Evolutionary conservation across 1,140 invertebrate genomes (phyloP), one percentile per base, ranked within the genome.

Genomic region (Sinella curviseta): DNA sequence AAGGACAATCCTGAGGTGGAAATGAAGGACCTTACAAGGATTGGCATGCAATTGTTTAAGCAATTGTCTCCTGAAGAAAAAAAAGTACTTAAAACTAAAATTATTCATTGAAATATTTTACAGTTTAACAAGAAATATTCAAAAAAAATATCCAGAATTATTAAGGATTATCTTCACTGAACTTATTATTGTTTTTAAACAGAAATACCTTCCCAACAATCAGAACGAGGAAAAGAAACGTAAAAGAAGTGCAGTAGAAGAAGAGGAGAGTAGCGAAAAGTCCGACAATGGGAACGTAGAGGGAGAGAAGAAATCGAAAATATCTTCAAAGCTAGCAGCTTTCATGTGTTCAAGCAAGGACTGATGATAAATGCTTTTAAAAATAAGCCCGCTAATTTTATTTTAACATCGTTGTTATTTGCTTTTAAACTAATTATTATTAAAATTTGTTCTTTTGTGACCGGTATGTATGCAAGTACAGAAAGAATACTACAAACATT

Each of bases 1-100:
- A 84, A 87, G 75, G 87, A 92, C 83, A 87, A 90, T 85, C 88
- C 90, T 0, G 88, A 90, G 12, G 77, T 90, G 1, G 88, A 86
- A n/a, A 84, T 87, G 0, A 84, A 85, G 0, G 89, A 91, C 76
- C 83, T 92, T 48, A 88, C 89, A 0, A 89, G 90, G 80, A 84
- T 87, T 17, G 89, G 87, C 30, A 87, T 90, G 28, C 85, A 87
- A 48, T 87, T 86, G 48, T 92, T 12, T 33, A 30, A 30, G 26
- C 4, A 31, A 16, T n/a, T 70, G 24, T 12, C 26, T 14, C 8
- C 8, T 24, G 65, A 70, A n/a, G 28, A 31, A 24, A 70, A 70
- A 70, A 30, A 70, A 30, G 65, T 70, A 33, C 30, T 3, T 17
- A 60, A 26, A 14, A n/a, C 14, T 26, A 60, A 48, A 48, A 17